phyloP scores from a whole-genome alignment of 2,888 invertebrate species.

The Exephanes ischioxanthus region DNA sequence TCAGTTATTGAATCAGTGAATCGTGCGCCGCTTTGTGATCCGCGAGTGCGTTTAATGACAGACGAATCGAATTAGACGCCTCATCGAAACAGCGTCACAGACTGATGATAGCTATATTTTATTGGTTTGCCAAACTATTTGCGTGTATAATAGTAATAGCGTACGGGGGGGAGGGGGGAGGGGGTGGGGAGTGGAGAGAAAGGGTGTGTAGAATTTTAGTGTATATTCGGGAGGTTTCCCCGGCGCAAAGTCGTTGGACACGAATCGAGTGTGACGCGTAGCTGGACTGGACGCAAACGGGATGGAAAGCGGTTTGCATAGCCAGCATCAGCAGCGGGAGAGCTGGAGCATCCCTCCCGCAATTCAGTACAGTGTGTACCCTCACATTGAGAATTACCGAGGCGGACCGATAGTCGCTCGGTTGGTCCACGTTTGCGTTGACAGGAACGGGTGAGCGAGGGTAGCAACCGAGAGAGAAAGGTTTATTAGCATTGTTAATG shows the following conservation, averaged over 20 bases:
- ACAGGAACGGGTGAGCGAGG: slow-evolving; percentile 61
- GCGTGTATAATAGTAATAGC: slow-evolving; percentile 36
- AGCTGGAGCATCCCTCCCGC: neutral
- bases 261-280: slow-evolving; percentile 58
- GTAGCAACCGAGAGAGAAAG: slow-evolving; percentile 57
- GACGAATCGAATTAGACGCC: slow-evolving; percentile 61
- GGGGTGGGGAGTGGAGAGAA: neutral
- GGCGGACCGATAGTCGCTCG: slow-evolving; percentile 73
- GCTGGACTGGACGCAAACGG: slow-evolving; percentile 68
- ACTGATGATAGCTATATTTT: slow-evolving; percentile 63
- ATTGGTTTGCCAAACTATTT: slow-evolving; percentile 60
- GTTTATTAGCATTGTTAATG: slow-evolving; percentile 77
- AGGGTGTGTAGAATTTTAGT: slow-evolving; percentile 36
- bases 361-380: slow-evolving; percentile 37
- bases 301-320: slow-evolving; percentile 71
- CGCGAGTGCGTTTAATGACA: slow-evolving; percentile 69
- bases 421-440: slow-evolving; percentile 69
- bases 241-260: slow-evolving; percentile 67
- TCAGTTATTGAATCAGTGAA: neutral
- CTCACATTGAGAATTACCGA: slow-evolving; percentile 72
- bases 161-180: neutral
- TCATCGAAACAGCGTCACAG: slow-evolving; percentile 53
- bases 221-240: slow-evolving; percentile 54
- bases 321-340: slow-evolving; percentile 46
- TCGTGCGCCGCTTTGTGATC: slow-evolving; percentile 37